These are phyloP conservation scores for Chlamydotis undulata DNA, from an alignment of 2,113 vertebrate genomes.

Conservation along the genomic window DNA sequence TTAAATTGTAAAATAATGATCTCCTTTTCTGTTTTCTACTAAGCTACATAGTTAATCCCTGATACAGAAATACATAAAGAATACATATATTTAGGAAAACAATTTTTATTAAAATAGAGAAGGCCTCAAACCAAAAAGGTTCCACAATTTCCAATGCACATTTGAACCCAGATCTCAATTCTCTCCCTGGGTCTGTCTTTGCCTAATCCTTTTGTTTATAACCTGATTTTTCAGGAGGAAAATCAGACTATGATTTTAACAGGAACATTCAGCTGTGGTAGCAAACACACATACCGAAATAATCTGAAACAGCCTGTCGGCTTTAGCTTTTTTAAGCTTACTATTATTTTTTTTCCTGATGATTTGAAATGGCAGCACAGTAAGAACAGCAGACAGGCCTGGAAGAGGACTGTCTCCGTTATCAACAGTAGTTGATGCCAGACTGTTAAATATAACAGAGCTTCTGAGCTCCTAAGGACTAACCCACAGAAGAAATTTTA, in stretches of 20 bases:
- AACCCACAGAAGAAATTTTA: not conserved
- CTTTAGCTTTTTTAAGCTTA: conserved; percentile 53
- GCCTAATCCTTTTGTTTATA: conserved; percentile 41
- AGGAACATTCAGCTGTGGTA: conserved; percentile 13
- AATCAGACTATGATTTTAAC: conserved; percentile 35
- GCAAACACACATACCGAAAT: conserved; percentile 23
- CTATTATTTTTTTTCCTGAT: conserved; percentile 29
- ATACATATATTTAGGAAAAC: not conserved
- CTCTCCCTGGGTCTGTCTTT: not conserved
- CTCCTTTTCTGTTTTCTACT: not conserved
- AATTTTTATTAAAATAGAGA: not conserved
- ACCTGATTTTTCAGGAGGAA: conserved; percentile 33
- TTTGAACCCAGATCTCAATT: not conserved
- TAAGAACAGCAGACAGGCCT: not conserved
- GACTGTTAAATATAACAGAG: not conserved
- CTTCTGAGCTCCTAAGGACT: not conserved
- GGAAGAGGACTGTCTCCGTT: not conserved
- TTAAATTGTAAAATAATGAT: conserved; percentile 22
- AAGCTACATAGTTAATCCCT: not conserved
- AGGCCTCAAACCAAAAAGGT: not conserved
- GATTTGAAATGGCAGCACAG: conserved; percentile 5
- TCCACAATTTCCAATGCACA: not conserved
- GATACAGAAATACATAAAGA: not conserved
- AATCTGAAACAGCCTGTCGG: conserved; percentile 59
- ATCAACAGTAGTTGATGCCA: not conserved